Conservation (phyloP, 2,113 vertebrate species). For the Neotoma lepida region DNA sequence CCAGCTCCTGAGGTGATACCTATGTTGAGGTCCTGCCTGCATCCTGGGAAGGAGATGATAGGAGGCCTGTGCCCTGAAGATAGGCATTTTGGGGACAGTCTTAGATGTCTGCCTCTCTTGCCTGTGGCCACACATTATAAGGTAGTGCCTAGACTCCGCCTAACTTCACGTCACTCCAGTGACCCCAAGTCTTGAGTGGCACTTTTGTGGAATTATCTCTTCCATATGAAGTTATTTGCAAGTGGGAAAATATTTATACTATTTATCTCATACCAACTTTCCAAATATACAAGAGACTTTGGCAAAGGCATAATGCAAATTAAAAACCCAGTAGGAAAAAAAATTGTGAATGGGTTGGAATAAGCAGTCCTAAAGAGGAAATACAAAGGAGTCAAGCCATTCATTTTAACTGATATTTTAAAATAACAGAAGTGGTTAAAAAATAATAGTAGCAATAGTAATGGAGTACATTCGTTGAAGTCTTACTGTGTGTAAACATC, state of each 20-base stretch:
- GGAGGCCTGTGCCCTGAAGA: not conserved
- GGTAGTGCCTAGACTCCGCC: not conserved
- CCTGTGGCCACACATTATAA: not conserved
- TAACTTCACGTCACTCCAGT: not conserved
- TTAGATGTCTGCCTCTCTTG: not conserved
- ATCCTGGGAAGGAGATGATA: not conserved
- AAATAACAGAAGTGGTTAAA: not conserved
- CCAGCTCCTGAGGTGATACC: not conserved
- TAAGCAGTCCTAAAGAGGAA: not conserved
- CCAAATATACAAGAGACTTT: not conserved
- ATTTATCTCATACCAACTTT: not conserved
- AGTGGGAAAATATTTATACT: not conserved
- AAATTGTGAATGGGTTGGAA: not conserved
- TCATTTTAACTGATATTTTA: slow-evolving; percentile 2
- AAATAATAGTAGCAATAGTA: not conserved
- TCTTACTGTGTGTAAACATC: not conserved
- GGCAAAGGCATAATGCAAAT: not conserved
- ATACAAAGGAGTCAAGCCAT: not conserved
- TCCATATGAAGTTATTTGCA: slow-evolving; percentile 28
- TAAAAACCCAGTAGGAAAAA: slow-evolving; percentile 22
- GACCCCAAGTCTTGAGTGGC: not conserved
- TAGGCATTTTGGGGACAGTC: no score
- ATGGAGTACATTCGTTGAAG: not conserved
- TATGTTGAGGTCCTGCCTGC: not conserved
- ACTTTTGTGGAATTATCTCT: not conserved